Conservation (phyloP, 2,888 invertebrate genomes). For the Nymphalis c-album region DNA sequence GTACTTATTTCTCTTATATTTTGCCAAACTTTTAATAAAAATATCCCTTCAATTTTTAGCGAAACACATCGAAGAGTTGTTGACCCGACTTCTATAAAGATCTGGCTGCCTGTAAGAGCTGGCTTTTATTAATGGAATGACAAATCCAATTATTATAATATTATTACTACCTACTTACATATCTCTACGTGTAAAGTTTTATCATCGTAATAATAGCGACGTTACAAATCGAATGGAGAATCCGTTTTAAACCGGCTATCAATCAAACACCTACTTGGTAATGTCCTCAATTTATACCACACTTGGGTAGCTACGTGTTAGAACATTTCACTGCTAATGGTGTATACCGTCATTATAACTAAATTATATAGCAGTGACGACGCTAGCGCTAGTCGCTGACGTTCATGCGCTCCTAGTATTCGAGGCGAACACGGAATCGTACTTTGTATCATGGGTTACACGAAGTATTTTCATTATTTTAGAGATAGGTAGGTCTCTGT, state of each 20-base stretch:
- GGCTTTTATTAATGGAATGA: too few relatives aligned
- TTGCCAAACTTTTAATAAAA: constrained; percentile 39
- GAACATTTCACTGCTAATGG: constrained; percentile 50
- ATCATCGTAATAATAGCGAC: neutral
- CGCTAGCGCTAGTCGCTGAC: constrained; percentile 54
- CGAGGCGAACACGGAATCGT: constrained; percentile 50
- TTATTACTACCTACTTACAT: too few relatives aligned
- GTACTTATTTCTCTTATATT: constrained; percentile 34
- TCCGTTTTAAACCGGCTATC: constrained; percentile 23
- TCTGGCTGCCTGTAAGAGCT: too few relatives aligned
- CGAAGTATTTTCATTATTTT: neutral
- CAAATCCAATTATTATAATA: too few relatives aligned
- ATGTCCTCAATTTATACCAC: constrained; percentile 36
- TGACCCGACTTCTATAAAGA: neutral
- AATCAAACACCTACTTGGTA: constrained; percentile 33
- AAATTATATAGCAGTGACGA: constrained; percentile 58
- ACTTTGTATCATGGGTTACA: constrained; percentile 40
- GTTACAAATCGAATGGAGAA: constrained; percentile 17
- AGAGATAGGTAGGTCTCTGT: too few relatives aligned
- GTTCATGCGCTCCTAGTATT: constrained; percentile 51
- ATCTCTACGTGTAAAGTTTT: too few relatives aligned
- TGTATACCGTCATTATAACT: constrained; percentile 63
- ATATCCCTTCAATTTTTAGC: constrained; percentile 22
- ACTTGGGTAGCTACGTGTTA: constrained; percentile 14
- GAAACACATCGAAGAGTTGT: constrained; percentile 14